phyloP scores from a whole-genome alignment of 2,888 invertebrate species.

The Hyposoter didymator region DNA sequence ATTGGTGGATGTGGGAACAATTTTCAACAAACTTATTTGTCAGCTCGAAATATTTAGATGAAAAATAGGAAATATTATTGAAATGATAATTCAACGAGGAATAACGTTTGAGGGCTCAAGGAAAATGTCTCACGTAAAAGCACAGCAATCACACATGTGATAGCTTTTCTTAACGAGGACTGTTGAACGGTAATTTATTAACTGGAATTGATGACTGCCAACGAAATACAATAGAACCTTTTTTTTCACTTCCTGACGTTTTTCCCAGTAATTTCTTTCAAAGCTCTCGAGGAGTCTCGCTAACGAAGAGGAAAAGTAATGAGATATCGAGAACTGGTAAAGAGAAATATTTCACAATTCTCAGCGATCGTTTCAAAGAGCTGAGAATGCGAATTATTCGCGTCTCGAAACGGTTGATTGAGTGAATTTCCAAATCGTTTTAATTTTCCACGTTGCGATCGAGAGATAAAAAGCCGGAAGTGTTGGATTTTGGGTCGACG shows the following conservation, averaged over 20 bases:
- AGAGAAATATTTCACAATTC: slow-evolving; percentile 46
- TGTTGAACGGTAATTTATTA: slow-evolving; percentile 64
- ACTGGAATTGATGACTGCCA: slow-evolving; percentile 37
- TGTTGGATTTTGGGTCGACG: background rate
- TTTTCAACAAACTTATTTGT: background rate
- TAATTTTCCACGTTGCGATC: slow-evolving; percentile 6
- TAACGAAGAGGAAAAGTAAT: slow-evolving; percentile 56
- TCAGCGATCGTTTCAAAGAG: slow-evolving; percentile 39
- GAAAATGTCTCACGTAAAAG: background rate
- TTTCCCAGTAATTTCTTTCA: slow-evolving; percentile 50
- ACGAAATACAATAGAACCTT: slow-evolving; percentile 42
- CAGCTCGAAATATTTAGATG: background rate
- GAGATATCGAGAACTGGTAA: slow-evolving; percentile 50
- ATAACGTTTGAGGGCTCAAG: background rate
- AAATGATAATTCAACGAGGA: background rate
- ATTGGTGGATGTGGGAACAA: background rate
- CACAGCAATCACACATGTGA: background rate
- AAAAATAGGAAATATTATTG: no score
- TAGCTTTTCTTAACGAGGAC: slow-evolving; percentile 3
- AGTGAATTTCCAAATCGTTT: slow-evolving; percentile 36
- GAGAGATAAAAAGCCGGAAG: background rate
- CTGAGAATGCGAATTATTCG: slow-evolving; percentile 41
- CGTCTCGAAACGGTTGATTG: slow-evolving; percentile 20
- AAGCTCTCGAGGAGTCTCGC: slow-evolving; percentile 45
- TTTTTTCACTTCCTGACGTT: slow-evolving; percentile 3